A percentile compares a stretch with the other conserved stretches of the same genome.
Conservation (phyloP, 2,797 vertebrate genomes). For the Oreonectes daqikongensis region DNA sequence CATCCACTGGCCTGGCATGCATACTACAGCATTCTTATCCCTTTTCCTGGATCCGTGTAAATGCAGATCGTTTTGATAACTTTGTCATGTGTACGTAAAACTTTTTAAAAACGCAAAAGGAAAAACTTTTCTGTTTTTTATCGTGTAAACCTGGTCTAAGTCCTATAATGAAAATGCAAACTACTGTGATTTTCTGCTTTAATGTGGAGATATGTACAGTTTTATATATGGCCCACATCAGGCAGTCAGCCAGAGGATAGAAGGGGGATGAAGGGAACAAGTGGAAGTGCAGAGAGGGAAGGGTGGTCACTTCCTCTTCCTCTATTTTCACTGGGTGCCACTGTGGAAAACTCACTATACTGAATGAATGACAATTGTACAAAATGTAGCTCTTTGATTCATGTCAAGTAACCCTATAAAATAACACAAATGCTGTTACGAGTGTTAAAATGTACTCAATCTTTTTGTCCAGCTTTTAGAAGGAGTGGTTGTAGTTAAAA, state of each 20-base stretch:
- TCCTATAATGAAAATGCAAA: not conserved
- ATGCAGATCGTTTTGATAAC: too few relatives aligned
- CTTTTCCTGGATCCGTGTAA: too few relatives aligned
- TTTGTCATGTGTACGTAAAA: too few relatives aligned
- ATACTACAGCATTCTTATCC: too few relatives aligned
- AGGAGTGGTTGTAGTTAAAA: not conserved
- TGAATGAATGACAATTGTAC: not conserved
- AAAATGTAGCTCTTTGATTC: not conserved
- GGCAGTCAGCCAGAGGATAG: slow-evolving; percentile 11
- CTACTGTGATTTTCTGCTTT: slow-evolving; percentile 24
- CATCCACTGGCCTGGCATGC: too few relatives aligned
- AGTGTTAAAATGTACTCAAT: too few relatives aligned
- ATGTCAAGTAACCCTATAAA: not conserved
- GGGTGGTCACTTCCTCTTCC: slow-evolving; percentile 53
- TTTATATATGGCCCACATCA: slow-evolving; percentile 17
- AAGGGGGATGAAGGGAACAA: slow-evolving; percentile 23
- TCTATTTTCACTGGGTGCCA: slow-evolving; percentile 12
- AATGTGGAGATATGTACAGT: slow-evolving; percentile 31
- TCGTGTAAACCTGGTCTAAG: too few relatives aligned
- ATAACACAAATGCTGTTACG: too few relatives aligned
- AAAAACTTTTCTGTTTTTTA: too few relatives aligned
- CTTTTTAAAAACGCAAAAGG: too few relatives aligned
- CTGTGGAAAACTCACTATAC: slow-evolving; percentile 12
- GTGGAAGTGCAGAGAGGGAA: slow-evolving; percentile 50
- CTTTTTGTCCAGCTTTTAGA: too few relatives aligned